These are phyloP conservation scores for Hyles vespertilio DNA, from an alignment of 1,140 invertebrate genomes.

Conservation along the genomic window DNA sequence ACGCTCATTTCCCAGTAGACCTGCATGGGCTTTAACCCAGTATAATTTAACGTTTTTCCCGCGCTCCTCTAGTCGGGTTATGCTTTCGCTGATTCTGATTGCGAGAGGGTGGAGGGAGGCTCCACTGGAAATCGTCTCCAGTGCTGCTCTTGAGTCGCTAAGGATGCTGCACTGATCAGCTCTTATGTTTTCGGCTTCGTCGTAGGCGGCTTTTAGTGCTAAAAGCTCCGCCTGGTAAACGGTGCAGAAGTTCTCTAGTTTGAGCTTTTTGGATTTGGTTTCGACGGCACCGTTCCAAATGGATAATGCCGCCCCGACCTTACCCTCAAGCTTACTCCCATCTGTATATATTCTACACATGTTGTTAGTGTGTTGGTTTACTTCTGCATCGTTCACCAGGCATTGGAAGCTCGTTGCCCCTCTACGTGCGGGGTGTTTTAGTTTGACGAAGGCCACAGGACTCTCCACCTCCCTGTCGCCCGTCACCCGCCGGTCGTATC, in stretches of 20 bases:
- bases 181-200: not conserved
- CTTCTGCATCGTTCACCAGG: not conserved
- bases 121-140: not conserved
- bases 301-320: not conserved
- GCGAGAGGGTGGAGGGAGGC: not conserved
- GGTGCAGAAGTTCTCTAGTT: not conserved
- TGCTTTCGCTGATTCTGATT: not conserved
- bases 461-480: not conserved
- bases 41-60: not conserved
- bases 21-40: not conserved
- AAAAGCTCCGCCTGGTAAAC: not conserved
- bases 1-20: not conserved
- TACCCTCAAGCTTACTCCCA: not conserved
- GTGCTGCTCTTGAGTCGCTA: not conserved
- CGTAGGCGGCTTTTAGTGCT: not conserved
- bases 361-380: not conserved
- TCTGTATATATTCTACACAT: not conserved
- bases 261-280: not conserved
- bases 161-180: not conserved
- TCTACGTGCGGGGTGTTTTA: not conserved
- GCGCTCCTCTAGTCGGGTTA: not conserved
- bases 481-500: not conserved
- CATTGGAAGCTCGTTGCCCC: not conserved
- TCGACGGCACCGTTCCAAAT: not conserved
- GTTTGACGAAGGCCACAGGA: not conserved